Percentiles rank a stretch among this genome's conserved stretches.
Conservation (phyloP, 2,888 invertebrate genomes). For the Ganaspis brasiliensis region DNA sequence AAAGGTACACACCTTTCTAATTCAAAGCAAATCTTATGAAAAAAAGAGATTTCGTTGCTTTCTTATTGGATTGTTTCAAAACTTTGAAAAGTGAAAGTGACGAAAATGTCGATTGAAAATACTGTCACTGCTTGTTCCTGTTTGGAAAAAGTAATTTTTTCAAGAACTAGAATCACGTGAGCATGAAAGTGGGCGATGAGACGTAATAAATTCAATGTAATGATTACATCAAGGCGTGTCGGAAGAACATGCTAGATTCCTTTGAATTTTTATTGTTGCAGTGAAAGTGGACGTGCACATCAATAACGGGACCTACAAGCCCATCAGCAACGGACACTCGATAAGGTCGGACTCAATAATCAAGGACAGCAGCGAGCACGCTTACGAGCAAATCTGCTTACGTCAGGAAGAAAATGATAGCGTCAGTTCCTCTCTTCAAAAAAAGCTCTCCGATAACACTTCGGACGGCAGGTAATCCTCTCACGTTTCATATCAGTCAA, state of each 20-base stretch:
- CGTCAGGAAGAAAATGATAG: constrained; percentile 72
- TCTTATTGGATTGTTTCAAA: neutral
- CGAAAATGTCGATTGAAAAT: neutral
- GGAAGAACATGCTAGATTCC: constrained; percentile 13
- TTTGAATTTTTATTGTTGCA: constrained; percentile 74
- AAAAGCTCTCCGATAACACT: constrained; percentile 71
- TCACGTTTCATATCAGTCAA: neutral
- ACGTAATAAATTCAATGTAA: constrained; percentile 23
- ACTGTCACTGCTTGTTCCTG: neutral
- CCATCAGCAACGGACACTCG: constrained; percentile 73
- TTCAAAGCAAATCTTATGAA: neutral
- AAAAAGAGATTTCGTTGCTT: neutral
- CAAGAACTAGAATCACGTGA: neutral
- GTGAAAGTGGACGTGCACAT: constrained; percentile 93
- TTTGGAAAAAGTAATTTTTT: constrained; percentile 5
- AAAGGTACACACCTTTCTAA: constrained; percentile 10
- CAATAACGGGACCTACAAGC: constrained; percentile 73
- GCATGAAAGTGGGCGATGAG: constrained; percentile 33
- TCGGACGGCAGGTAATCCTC: constrained; percentile 72
- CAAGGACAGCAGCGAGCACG: constrained; percentile 75
- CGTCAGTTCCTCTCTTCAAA: constrained; percentile 67
- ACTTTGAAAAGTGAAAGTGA: constrained; percentile 16
- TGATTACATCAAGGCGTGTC: constrained; percentile 33
- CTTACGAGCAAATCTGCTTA: constrained; percentile 78
- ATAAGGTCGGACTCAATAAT: constrained; percentile 69